Evolutionary conservation across 2,797 vertebrate species (phyloP).

Genomic region (Pagetopsis macropterus): DNA sequence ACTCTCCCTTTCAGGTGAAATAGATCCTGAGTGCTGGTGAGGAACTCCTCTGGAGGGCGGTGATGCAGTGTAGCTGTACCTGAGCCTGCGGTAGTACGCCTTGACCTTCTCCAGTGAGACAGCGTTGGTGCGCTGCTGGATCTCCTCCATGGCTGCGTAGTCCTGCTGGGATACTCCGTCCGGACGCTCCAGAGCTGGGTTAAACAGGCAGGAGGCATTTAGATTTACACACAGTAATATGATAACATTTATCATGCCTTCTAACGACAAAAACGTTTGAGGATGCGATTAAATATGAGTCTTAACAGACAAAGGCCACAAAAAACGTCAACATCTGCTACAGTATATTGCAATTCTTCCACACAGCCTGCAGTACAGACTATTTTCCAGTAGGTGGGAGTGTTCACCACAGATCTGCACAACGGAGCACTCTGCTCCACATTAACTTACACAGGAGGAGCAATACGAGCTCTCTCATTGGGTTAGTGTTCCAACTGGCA

Average conservation of each 20-base stretch:
- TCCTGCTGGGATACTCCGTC: conserved; percentile 86
- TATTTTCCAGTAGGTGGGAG: conserved; percentile 75
- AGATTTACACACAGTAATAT: conserved; percentile 4
- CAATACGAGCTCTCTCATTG: conserved; percentile 31
- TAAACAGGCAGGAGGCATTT: not conserved
- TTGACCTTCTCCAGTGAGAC: conserved; percentile 97
- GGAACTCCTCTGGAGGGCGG: conserved; percentile 15
- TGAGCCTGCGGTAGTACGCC: conserved; percentile 96
- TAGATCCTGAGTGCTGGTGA: conserved; percentile 22
- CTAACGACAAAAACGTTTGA: not conserved
- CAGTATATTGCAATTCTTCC: not conserved
- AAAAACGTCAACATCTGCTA: conserved; percentile 27
- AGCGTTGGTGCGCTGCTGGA: conserved; percentile 92
- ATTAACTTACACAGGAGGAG: conserved; percentile 12
- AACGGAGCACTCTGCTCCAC: not conserved
- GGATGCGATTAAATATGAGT: not conserved
- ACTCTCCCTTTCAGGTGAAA: conserved; percentile 47
- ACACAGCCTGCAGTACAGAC: conserved; percentile 26
- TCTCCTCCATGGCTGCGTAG: conserved; percentile 83
- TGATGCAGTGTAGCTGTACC: conserved; percentile 78
- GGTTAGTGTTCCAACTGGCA: conserved; percentile 48
- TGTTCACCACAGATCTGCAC: conserved; percentile 30
- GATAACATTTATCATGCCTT: not conserved
- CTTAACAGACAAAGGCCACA: not conserved
- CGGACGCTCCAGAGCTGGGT: conserved; percentile 87